Evolutionary conservation across 2,113 vertebrate genomes (phyloP).

Genomic region (Rhabdomys dilectus): DNA sequence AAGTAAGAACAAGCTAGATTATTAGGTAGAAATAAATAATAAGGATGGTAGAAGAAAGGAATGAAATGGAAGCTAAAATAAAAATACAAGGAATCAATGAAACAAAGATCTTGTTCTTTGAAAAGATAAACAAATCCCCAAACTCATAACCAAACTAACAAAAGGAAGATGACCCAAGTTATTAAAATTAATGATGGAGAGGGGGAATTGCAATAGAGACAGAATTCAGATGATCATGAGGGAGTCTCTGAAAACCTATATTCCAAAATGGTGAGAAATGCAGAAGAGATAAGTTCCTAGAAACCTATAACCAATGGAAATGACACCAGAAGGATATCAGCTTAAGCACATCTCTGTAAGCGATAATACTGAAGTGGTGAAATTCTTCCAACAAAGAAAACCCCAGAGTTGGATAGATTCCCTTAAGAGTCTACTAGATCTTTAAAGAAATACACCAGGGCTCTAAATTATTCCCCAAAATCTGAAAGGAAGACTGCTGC

Average conservation of each 20-base stretch:
- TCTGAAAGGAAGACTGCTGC: background rate
- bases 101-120: background rate
- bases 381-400: background rate
- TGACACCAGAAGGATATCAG: background rate
- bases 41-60: background rate
- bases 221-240: background rate
- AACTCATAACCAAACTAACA: background rate
- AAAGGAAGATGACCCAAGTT: background rate
- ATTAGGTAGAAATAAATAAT: background rate
- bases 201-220: too few relatives aligned
- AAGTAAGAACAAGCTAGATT: background rate
- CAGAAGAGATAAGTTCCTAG: background rate
- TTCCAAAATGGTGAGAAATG: background rate
- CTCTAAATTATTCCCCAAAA: background rate
- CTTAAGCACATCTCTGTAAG: background rate
- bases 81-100: background rate
- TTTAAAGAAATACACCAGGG: background rate
- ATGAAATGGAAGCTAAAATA: background rate
- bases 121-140: background rate
- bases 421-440: background rate
- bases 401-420: background rate
- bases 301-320: background rate
- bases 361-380: too few relatives aligned
- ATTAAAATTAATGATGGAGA: background rate
- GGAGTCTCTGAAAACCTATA: background rate